Evolutionary conservation across 2,888 invertebrate species (phyloP).

Genomic region (Aplocera efformata): DNA sequence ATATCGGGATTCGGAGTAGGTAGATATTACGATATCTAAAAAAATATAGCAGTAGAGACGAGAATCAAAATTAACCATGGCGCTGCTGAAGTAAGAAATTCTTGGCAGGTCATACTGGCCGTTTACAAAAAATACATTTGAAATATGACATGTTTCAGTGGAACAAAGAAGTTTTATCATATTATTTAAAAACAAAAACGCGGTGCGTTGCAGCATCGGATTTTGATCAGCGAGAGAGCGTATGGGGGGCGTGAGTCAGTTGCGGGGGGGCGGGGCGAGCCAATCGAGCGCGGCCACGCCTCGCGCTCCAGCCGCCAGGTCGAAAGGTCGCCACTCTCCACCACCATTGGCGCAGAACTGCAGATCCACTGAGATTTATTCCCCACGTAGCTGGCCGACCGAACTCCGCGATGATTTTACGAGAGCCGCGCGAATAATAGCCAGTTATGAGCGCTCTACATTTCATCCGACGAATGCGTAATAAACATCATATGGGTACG

Average conservation of each 20-base stretch:
- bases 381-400: conserved; percentile 10
- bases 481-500: conserved; percentile 11
- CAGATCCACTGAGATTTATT: conserved; percentile 32
- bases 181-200: conserved; percentile 30
- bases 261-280: conserved; percentile 60
- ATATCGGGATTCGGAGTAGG: no score
- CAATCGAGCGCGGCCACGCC: conserved; percentile 76
- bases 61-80: no score
- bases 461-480: conserved; percentile 4
- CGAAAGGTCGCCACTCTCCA: conserved; percentile 62
- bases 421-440: conserved; percentile 4
- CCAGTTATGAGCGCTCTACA: conserved; percentile 7
- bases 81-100: not conserved
- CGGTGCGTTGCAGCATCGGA: conserved; percentile 35
- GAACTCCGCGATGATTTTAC: conserved; percentile 9
- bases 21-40: no score
- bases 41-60: no score
- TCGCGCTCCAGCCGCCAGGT: conserved; percentile 62
- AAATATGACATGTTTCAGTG: conserved; percentile 19
- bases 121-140: conserved; percentile 13
- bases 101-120: conserved; percentile 7
- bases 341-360: conserved; percentile 57
- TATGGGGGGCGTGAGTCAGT: conserved; percentile 50
- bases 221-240: conserved; percentile 37
- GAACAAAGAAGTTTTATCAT: conserved; percentile 22